phyloP scores from a whole-genome alignment of 1,140 invertebrate species.

The Diprion similis region DNA sequence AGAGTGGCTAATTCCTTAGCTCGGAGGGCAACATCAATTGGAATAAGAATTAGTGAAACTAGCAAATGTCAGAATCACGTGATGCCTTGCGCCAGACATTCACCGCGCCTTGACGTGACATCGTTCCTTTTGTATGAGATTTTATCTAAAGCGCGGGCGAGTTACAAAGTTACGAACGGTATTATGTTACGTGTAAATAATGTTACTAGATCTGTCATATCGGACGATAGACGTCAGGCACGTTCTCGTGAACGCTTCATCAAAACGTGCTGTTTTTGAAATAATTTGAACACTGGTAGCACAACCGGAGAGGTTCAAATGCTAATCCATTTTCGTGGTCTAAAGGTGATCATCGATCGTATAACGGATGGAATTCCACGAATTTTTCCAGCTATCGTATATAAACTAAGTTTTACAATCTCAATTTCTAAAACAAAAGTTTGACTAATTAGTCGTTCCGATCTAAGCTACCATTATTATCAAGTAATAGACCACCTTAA shows the following conservation, averaged over 20 bases:
- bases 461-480: neutral
- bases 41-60: neutral
- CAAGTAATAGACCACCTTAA: neutral
- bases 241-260: no score
- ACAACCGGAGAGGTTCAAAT: no score
- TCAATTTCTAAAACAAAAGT: neutral
- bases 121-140: slow-evolving; percentile 1
- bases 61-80: slow-evolving; percentile 7
- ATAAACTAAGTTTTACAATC: no score
- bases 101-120: neutral
- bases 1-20: no score
- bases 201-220: slow-evolving; percentile 26
- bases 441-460: neutral
- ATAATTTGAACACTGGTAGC: no score
- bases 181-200: slow-evolving; percentile 36
- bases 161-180: neutral
- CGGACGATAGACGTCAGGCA: no score
- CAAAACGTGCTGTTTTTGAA: no score
- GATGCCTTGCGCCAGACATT: neutral
- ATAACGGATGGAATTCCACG: neutral
- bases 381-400: neutral
- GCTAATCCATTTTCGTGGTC: no score
- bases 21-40: no score
- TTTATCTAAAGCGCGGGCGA: slow-evolving; percentile 4
- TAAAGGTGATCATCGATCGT: no score